Conservation (phyloP, 2,888 invertebrate genomes). For the Microctonus aethiopoides region DNA sequence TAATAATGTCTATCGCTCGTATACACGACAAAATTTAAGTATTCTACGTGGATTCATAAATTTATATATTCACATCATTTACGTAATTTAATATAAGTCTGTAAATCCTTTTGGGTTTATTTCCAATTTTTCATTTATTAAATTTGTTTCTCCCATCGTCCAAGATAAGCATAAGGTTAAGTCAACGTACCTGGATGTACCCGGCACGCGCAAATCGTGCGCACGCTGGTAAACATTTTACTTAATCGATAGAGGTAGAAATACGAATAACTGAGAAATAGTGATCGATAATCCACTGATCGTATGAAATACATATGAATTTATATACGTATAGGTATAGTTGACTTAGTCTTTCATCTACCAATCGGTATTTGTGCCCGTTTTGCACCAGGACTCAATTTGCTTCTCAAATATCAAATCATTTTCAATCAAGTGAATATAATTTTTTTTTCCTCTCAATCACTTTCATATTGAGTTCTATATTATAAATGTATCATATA, state of each 20-base stretch:
- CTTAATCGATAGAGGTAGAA: slow-evolving; percentile 9
- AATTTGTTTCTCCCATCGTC: not conserved
- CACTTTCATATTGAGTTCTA: too few relatives aligned
- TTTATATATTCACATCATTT: too few relatives aligned
- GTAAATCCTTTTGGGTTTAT: too few relatives aligned
- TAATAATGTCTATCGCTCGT: too few relatives aligned
- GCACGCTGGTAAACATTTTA: not conserved
- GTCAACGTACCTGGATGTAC: slow-evolving; percentile 20
- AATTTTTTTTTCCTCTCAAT: not conserved
- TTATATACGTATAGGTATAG: too few relatives aligned
- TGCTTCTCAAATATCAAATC: not conserved
- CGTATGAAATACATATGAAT: too few relatives aligned
- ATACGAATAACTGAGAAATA: slow-evolving; percentile 28
- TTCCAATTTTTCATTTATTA: not conserved
- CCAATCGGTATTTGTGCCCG: slow-evolving; percentile 13
- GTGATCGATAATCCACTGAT: slow-evolving; percentile 21
- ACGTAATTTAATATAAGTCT: too few relatives aligned
- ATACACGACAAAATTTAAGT: too few relatives aligned
- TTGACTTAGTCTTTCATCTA: slow-evolving; percentile 5
- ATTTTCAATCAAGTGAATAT: not conserved
- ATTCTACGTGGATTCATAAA: too few relatives aligned
- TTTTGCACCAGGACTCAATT: slow-evolving; percentile 15
- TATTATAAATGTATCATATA: not conserved
- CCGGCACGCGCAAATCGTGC: slow-evolving; percentile 16
- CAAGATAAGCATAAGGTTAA: not conserved